Base-by-base conservation (phyloP, 2,797 vertebrate genomes). In the Clarias platycephalus region DNA sequence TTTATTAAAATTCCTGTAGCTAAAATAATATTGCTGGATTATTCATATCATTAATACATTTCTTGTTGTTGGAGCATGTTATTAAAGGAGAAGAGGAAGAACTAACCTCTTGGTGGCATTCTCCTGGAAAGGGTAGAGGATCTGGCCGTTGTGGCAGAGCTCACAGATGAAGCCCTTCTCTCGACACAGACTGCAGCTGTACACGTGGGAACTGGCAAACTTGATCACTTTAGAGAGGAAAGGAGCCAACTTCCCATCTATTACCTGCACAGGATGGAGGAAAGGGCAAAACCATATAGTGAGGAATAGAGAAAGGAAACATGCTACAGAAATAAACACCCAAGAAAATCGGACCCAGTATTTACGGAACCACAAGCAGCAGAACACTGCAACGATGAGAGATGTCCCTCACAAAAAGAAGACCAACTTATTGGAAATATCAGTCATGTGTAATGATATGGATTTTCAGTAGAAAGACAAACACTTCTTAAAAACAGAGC, bases 81-180 rank as follows among this genome's bases (percentile, higher is more conserved):
- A 0, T 24, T 6, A 77, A 40, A 55, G 15, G 9, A 18, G 2
- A 4, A n/a, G 9, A 20, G 8, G 34, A 64, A 22, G 4, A 66
- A 16, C 88, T 79, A 94, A 99, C 98, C 98, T 98, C 94, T 94
- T 97, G 86, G 97, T 98, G 91, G 97, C 95, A 85, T 92, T 95
- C 91, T 98, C 98, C 91, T 99, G 97, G 91, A 99, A 99, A 57
- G 98, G 98, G 91, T 99, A 99, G 89, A 99, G 96, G 91, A 99
- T 96, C 92, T 98, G 97, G 84, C 96, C 94, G 1, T 97, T 96
- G 87, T 97, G 98, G 91, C 98, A 99, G 84, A 99, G 97, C 93
- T 99, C 98, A 74, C 98, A 99, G 94, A 99, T 96, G 94, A 99
- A 99, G 74, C 98, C 98, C 89, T 99, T 99, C 92, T 99, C 97